phyloP scores from a whole-genome alignment of 2,888 invertebrate genomes.

The Campaea margaritaria region DNA sequence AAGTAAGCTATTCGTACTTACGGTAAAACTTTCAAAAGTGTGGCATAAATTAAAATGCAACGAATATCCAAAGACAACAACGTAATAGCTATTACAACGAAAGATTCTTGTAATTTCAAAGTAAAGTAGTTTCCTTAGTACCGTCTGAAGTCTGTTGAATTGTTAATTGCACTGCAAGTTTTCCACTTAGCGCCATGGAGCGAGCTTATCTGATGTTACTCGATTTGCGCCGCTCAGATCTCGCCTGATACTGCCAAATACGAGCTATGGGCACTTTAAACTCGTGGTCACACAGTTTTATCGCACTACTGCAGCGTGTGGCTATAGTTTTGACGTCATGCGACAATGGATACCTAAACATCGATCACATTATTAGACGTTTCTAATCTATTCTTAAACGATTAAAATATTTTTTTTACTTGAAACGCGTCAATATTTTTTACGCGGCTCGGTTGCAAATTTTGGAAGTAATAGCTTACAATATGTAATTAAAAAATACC shows the following conservation, averaged over 20 bases:
- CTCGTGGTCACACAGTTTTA: background rate
- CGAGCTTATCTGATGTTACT: slow-evolving; percentile 65
- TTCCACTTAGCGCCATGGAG: slow-evolving; percentile 73
- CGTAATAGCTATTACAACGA: slow-evolving; percentile 36
- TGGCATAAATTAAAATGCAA: background rate
- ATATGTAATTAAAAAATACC: background rate
- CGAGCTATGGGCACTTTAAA: background rate
- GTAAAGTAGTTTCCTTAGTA: slow-evolving; percentile 67
- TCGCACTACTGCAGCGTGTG: too few relatives aligned
- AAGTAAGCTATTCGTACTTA: too few relatives aligned
- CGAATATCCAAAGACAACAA: slow-evolving; percentile 38
- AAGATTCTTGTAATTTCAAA: slow-evolving; percentile 2
- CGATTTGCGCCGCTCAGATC: slow-evolving; percentile 69
- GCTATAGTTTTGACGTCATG: background rate
- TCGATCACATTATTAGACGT: background rate
- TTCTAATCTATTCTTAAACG: background rate
- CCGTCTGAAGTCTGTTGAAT: slow-evolving; percentile 67
- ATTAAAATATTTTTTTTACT: background rate
- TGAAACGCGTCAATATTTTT: too few relatives aligned
- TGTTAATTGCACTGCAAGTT: slow-evolving; percentile 78
- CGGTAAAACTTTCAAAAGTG: too few relatives aligned
- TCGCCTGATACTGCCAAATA: slow-evolving; percentile 21
- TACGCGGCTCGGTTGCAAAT: too few relatives aligned
- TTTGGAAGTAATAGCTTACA: too few relatives aligned
- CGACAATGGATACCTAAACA: background rate